phyloP scores from a whole-genome alignment of 2,888 invertebrate genomes.

The Hyposoter didymator region DNA sequence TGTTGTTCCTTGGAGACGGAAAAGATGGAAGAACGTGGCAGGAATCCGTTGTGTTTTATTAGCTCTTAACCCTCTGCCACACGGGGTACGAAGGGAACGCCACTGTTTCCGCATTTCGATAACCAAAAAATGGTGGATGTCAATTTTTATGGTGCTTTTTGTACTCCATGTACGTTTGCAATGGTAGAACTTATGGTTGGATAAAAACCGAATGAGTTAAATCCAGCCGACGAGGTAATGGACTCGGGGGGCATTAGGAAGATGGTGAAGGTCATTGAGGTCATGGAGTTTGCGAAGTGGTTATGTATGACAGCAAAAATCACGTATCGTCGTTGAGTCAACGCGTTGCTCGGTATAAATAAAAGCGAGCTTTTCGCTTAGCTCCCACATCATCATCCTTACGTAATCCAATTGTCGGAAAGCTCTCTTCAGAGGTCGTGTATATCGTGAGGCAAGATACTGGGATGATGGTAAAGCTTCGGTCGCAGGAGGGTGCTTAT shows the following conservation, averaged over 20 bases:
- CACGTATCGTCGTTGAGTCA: background rate
- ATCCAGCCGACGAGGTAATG: constrained; percentile 24
- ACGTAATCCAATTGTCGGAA: constrained; percentile 66
- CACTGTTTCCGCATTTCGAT: no score
- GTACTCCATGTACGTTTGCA: no score
- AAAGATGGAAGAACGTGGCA: background rate
- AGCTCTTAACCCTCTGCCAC: background rate
- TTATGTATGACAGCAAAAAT: background rate
- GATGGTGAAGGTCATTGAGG: background rate
- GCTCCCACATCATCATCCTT: constrained; percentile 65
- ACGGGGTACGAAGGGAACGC: no score
- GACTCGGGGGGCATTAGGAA: constrained; percentile 1
- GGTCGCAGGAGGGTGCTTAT: constrained; percentile 51
- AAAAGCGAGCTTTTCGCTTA: constrained; percentile 46
- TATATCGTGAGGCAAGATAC: constrained; percentile 53
- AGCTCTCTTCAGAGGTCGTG: constrained; percentile 63
- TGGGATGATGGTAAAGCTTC: constrained; percentile 39
- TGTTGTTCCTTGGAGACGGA: background rate
- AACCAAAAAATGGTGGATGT: no score
- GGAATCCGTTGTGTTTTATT: constrained; percentile 50
- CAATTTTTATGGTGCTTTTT: no score
- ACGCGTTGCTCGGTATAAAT: constrained; percentile 10
- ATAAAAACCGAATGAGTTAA: no score
- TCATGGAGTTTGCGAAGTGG: background rate
- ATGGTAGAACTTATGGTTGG: no score